Base-by-base conservation (phyloP, 1,140 invertebrate species). In the Drosophila auraria region DNA sequence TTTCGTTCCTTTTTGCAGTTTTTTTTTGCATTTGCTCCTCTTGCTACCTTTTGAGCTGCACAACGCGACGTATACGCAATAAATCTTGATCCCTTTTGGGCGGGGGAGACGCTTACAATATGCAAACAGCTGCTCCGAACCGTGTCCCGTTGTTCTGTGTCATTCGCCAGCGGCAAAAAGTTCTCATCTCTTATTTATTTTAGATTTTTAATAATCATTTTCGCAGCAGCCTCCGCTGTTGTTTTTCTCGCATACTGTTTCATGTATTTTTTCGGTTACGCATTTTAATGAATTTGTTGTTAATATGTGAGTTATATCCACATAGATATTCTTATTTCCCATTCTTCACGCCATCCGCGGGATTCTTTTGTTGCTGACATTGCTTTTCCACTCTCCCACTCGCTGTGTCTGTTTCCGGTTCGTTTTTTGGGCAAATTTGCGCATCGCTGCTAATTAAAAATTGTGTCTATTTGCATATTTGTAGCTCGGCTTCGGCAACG, bases 391-490 rank as follows among this genome's bases (percentile, higher is more conserved):
- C 38, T 30, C 45, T 38, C 23, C 27, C 53, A 6, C 17, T 42
- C 58, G 47, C 17, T 36, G 25, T 20, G 50, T 36, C 53, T 59
- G 45, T 72, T 73, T 73, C 71, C 71, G 71, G 54, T 73, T 61
- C 17, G 65, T 60, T 78, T 62, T 76, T 83, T 57, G 78, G 70
- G 73, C 50, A 89, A 89, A 89, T 89, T 89, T 89, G 86, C 86
- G 84, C 84, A 51, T 82, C 78, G 86, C 57, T 89, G 86, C 84
- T 89, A 89, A 89, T 89, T 89, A 89, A 89, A 89, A 89, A 89
- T 89, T 89, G 86, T 84, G 84, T 89, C 86, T 89, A 89, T 89
- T 89, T 89, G 86, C 84, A 89, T 89, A 89, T 89, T 89, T 89
- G 84, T 76, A 74, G 65, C 83, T 45, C 45, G n/a, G 63, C 50